phyloP scores from a whole-genome alignment of 1,140 invertebrate species.

The Brachionus sp. region DNA sequence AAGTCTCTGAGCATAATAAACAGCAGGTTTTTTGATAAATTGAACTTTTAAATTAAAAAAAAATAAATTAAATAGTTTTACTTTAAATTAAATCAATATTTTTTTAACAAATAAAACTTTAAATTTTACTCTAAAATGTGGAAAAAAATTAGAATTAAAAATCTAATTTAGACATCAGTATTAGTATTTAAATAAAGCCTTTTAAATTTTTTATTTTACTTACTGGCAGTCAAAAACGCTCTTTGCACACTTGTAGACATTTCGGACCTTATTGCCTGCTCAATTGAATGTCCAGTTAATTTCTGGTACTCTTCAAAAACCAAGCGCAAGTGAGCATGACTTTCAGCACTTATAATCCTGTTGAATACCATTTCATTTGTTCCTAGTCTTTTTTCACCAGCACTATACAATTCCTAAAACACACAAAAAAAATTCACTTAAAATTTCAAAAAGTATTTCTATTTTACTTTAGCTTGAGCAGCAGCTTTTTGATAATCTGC shows the following conservation, averaged over 20 bases:
- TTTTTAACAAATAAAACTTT: neutral
- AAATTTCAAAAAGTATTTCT: neutral
- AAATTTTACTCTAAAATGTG: no score
- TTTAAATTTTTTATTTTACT: neutral
- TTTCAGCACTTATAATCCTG: neutral
- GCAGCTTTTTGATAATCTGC: constrained; percentile 40
- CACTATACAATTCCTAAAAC: constrained; percentile 20
- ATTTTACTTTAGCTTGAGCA: constrained; percentile 8
- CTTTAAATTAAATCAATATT: neutral
- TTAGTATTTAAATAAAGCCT: no score
- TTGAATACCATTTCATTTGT: constrained; percentile 45
- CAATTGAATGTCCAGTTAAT: constrained; percentile 46
- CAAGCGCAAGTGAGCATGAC: neutral
- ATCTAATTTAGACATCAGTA: no score
- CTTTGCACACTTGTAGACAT: constrained; percentile 19
- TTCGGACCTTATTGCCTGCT: constrained; percentile 1
- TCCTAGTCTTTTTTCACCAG: constrained; percentile 22
- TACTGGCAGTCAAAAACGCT: constrained; percentile 29
- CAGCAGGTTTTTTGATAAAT: neutral
- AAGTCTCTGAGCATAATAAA: constrained; percentile 31
- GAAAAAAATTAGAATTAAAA: no score
- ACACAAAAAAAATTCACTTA: neutral
- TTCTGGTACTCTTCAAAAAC: constrained; percentile 46
- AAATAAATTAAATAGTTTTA: neutral
- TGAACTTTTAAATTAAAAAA: constrained; percentile 21